Evolutionary conservation across 92 coral and sea anemone genomes (phyloP).

Genomic region (Desmophyllum pertusum): DNA sequence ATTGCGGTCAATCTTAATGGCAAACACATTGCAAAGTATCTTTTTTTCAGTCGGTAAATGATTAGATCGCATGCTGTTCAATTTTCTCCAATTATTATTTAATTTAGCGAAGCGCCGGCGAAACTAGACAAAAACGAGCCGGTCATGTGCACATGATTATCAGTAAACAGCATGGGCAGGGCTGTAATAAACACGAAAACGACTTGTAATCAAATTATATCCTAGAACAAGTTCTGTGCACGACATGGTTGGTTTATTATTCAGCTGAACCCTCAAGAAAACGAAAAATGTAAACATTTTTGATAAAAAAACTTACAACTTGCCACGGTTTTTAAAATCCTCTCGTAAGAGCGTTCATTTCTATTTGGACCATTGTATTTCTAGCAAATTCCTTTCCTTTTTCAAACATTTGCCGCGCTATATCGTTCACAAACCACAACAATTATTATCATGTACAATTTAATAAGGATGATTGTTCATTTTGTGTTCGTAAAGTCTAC

Average conservation of each 20-base stretch:
- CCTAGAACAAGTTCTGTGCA: background rate
- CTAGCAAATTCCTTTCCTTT: background rate
- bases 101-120: slow-evolving; percentile 16
- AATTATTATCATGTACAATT: too few species aligned
- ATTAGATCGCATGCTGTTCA: background rate
- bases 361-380: too few species aligned
- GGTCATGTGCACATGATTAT: slow-evolving; percentile 19
- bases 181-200: slow-evolving; percentile 3
- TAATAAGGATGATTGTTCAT: too few species aligned
- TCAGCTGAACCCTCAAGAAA: background rate
- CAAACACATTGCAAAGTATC: slow-evolving; percentile 12
- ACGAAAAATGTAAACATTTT: too few species aligned
- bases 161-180: background rate
- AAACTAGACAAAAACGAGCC: background rate
- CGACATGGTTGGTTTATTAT: slow-evolving; percentile 1
- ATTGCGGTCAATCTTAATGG: background rate
- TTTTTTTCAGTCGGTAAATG: slow-evolving; percentile 7
- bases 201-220: background rate
- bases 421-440: background rate
- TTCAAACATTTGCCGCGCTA: background rate
- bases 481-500: too few species aligned
- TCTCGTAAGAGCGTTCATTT: too few species aligned
- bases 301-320: too few species aligned
- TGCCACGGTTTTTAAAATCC: too few species aligned
- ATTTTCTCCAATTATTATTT: slow-evolving; percentile 36